A percentile compares a stretch with the other conserved stretches of the same genome.
Conservation (phyloP, 2,888 invertebrate genomes). For the Andrena minutula region DNA sequence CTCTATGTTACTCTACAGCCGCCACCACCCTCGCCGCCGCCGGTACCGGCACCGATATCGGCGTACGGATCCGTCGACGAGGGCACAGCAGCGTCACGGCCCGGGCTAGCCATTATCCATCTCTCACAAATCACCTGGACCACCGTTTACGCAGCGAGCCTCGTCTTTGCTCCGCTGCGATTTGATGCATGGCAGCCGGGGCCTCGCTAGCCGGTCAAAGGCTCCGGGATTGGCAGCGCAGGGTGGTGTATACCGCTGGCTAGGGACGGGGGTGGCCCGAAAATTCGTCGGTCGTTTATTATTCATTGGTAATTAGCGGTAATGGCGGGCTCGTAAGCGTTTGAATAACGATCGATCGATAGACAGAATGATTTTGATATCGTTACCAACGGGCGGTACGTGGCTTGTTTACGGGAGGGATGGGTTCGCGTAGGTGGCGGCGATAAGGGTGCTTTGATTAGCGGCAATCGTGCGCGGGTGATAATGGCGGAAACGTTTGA, state of each 20-base stretch:
- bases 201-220: slow-evolving; percentile 20
- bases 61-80: slow-evolving; percentile 65
- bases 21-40: slow-evolving; percentile 62
- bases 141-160: slow-evolving; percentile 57
- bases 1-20: slow-evolving; percentile 66
- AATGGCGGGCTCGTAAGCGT: background rate
- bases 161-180: slow-evolving; percentile 58
- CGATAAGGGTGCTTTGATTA: background rate
- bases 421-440: background rate
- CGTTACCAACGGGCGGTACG: slow-evolving; percentile 29
- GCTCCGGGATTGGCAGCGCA: background rate
- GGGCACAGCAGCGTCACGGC: slow-evolving; percentile 68
- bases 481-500: background rate
- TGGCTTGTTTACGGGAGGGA: slow-evolving; percentile 16
- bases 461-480: background rate
- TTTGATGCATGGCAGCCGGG: slow-evolving; percentile 34
- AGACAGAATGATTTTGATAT: slow-evolving; percentile 4
- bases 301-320: slow-evolving; percentile 36
- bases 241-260: background rate
- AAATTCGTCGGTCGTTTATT: slow-evolving; percentile 20
- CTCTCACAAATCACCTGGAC: slow-evolving; percentile 82
- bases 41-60: slow-evolving; percentile 64
- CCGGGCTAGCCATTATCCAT: slow-evolving; percentile 80
- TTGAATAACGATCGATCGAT: slow-evolving; percentile 13
- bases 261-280: background rate